Base-by-base conservation (phyloP, 2,113 vertebrate genomes). In the Brachyistius frenatus region DNA sequence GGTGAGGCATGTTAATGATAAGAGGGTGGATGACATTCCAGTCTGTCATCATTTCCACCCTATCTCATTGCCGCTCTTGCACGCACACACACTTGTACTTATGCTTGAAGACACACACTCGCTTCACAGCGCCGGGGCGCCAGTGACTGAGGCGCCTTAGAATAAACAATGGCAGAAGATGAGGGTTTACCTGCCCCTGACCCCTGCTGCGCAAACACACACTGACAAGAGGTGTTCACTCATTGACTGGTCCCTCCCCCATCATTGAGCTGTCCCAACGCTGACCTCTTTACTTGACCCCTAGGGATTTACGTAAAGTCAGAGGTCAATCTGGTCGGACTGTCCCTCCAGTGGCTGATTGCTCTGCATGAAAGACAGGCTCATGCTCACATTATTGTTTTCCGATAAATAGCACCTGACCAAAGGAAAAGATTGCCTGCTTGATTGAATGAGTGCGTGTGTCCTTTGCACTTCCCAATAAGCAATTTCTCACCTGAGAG, bases 11-110 rank as follows among this genome's bases (percentile, higher is more conserved):
- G 86, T 63, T 86, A 89, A 91, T 85, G 89, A 94, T 91, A 93
- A 93, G 89, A 91, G 78, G 85, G 78, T 86, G 85, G 86, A 92
- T 92, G 90, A 81, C 92, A 93, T 94, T 94, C 93, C 88, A 62
- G 78, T 91, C 92, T 87, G 82, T 91, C 91, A 89, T 88, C 87
- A 65, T 91, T 90, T 88, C 65, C 88, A 81, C 82, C 74, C 74
- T 84, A 88, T 89, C 89, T 88, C 46, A 30, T 84, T 91, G 84
- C 57, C 64, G 84, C 73, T 80, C 49, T 32, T 69, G 62, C 50
- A 65, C 61, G 67, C 62, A 56, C 75, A 64, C 67, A 67, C 63
- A 66, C 58, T 35, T 44, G 23, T 15, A 39, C 61, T 46, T 60
- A 30, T 57, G 65, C 77, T 81, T 77, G 58, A 68, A 86, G 32